Evolutionary conservation across 2,888 invertebrate genomes (phyloP).

Genomic region (Dasypogon diadema): DNA sequence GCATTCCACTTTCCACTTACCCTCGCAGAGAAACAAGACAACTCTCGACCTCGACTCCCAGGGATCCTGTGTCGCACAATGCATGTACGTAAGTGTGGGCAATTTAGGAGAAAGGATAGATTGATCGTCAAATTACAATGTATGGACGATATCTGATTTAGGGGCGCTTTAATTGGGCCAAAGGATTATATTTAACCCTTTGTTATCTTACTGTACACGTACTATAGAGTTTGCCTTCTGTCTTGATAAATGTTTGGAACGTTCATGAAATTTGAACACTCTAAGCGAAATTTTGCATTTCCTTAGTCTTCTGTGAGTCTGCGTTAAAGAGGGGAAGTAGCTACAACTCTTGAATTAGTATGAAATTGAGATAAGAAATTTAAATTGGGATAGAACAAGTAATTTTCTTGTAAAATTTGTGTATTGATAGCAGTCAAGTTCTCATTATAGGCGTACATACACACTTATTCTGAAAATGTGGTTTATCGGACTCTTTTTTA

Average conservation of each 20-base stretch:
- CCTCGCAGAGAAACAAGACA: background rate
- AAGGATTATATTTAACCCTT: slow-evolving; percentile 46
- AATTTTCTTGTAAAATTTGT: too few species aligned
- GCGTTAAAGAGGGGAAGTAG: too few species aligned
- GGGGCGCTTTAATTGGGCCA: slow-evolving; percentile 41
- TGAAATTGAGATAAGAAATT: too few species aligned
- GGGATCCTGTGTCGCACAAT: background rate
- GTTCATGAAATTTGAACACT: background rate
- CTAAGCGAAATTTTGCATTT: background rate
- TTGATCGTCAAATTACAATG: slow-evolving; percentile 46
- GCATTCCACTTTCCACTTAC: background rate
- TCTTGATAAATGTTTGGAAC: background rate
- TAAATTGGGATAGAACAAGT: too few species aligned
- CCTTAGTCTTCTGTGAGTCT: too few species aligned
- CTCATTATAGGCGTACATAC: too few species aligned
- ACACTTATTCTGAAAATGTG: too few species aligned
- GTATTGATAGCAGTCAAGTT: too few species aligned
- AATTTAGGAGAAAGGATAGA: slow-evolving; percentile 5
- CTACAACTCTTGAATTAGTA: too few species aligned
- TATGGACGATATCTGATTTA: slow-evolving; percentile 41
- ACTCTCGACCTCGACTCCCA: background rate
- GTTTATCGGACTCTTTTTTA: too few species aligned
- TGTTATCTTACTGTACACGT: slow-evolving; percentile 12
- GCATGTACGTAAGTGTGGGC: background rate
- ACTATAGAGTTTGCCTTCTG: background rate